A percentile compares a stretch with the other conserved stretches of the same genome.
These are phyloP conservation scores for Asbolus verrucosus DNA, from an alignment of 1,140 invertebrate genomes.

Conservation along the genomic window DNA sequence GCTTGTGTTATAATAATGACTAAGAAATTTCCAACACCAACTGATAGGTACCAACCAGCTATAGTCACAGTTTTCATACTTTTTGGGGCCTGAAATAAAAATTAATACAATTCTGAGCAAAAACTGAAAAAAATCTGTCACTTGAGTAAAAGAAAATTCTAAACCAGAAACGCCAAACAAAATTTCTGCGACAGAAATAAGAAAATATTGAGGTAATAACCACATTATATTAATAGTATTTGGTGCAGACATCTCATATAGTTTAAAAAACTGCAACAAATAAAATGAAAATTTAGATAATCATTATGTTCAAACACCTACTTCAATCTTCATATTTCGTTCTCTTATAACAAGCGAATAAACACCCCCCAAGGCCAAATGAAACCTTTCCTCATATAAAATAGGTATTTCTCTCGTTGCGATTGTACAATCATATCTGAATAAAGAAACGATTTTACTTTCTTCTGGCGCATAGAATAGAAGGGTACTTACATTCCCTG, in stretches of 20 bases:
- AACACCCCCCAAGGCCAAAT: slow-evolving; percentile 60
- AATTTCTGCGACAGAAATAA: slow-evolving; percentile 82
- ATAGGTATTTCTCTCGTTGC: slow-evolving; percentile 47
- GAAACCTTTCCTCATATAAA: slow-evolving; percentile 50
- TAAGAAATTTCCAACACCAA: slow-evolving; percentile 84
- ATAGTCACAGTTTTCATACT: slow-evolving; percentile 85
- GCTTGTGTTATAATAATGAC: slow-evolving; percentile 81
- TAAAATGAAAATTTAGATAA: not conserved
- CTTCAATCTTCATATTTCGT: slow-evolving; percentile 55
- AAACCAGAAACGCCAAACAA: slow-evolving; percentile 82
- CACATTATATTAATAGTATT: slow-evolving; percentile 85
- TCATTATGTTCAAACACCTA: slow-evolving; percentile 27
- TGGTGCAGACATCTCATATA: slow-evolving; percentile 70
- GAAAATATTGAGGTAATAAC: slow-evolving; percentile 88
- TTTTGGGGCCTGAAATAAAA: slow-evolving; percentile 57
- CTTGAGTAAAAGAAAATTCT: slow-evolving; percentile 76
- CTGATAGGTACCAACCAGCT: slow-evolving; percentile 83
- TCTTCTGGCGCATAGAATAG: no score
- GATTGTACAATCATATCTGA: slow-evolving; percentile 59
- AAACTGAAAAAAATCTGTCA: slow-evolving; percentile 39
- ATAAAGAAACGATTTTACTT: slow-evolving; percentile 18
- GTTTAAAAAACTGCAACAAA: slow-evolving; percentile 57
- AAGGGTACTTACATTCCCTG: slow-evolving; percentile 61
- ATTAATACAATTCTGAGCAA: not conserved
- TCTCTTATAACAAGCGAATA: slow-evolving; percentile 61